These are phyloP conservation scores for Pygoscelis antarcticus DNA, from an alignment of 2,113 vertebrate species.

Conservation along the genomic window DNA sequence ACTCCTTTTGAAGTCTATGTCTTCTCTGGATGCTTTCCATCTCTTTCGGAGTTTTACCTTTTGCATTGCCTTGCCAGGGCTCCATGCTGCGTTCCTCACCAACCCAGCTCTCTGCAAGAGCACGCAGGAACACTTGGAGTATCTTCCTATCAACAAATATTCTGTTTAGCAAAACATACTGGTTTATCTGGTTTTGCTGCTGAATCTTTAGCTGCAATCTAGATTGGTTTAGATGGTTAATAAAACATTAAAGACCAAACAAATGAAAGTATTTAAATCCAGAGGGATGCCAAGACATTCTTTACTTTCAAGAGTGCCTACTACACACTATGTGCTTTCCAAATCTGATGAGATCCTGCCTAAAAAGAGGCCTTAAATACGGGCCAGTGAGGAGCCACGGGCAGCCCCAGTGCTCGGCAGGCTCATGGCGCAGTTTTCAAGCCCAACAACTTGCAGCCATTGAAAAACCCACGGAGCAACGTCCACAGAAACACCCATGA, in stretches of 20 bases:
- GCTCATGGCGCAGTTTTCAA: background rate
- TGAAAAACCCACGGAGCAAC: background rate
- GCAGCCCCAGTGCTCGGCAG: background rate
- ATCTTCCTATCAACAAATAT: background rate
- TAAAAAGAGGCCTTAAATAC: background rate
- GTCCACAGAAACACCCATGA: background rate
- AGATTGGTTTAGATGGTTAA: constrained; percentile 8
- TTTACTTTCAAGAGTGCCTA: background rate
- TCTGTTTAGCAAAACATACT: background rate
- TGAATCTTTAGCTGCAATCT: constrained; percentile 1
- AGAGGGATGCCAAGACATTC: background rate
- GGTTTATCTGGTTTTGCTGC: constrained; percentile 37
- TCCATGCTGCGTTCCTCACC: background rate
- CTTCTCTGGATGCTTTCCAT: constrained; percentile 5
- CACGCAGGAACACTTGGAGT: rapidly evolving
- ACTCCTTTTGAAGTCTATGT: background rate
- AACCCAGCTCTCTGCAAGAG: background rate
- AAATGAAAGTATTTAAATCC: constrained; percentile 11
- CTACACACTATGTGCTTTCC: rapidly evolving
- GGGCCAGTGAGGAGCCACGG: background rate
- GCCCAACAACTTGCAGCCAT: background rate
- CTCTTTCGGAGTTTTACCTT: background rate
- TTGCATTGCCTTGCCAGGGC: background rate
- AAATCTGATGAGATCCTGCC: background rate
- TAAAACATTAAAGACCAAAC: background rate